A percentile compares a stretch with the other conserved stretches of the same genome.
phyloP scores from a whole-genome alignment of 1,140 invertebrate species.

The Drosophila bifasciata region DNA sequence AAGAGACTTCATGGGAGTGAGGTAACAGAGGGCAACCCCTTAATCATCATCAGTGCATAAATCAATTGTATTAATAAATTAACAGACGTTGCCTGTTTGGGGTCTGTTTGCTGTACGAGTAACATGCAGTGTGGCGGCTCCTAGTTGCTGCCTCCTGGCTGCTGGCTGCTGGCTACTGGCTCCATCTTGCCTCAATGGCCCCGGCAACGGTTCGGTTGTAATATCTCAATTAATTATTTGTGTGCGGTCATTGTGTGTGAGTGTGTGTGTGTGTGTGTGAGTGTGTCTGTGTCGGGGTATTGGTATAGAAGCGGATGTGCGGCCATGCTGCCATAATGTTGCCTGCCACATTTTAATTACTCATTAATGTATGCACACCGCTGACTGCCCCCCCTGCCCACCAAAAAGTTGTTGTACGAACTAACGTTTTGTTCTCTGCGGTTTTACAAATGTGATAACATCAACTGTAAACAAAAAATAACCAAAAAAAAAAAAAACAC shows the following conservation, averaged over 20 bases:
- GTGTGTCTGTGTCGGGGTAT: constrained; percentile 8
- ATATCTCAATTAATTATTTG: constrained; percentile 78
- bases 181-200: constrained; percentile 20
- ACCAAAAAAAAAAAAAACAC: constrained; percentile 14
- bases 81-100: constrained; percentile 41
- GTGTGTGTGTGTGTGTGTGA: constrained; percentile 31
- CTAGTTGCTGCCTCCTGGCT: background rate
- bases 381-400: constrained; percentile 15
- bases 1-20: background rate
- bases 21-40: constrained; percentile 25
- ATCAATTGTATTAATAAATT: constrained; percentile 81
- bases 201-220: constrained; percentile 31
- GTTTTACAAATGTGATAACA: constrained; percentile 64
- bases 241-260: constrained; percentile 61
- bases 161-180: background rate
- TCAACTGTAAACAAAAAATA: constrained; percentile 47
- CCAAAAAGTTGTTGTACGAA: constrained; percentile 58
- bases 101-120: background rate
- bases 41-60: constrained; percentile 68
- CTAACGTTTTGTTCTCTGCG: constrained; percentile 71
- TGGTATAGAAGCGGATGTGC: constrained; percentile 33
- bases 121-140: constrained; percentile 7
- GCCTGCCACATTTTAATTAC: constrained; percentile 78
- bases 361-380: constrained; percentile 65
- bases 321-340: constrained; percentile 53